Base-by-base conservation (phyloP, 2,888 invertebrate genomes). In the Ichneumoninae sp. region DNA sequence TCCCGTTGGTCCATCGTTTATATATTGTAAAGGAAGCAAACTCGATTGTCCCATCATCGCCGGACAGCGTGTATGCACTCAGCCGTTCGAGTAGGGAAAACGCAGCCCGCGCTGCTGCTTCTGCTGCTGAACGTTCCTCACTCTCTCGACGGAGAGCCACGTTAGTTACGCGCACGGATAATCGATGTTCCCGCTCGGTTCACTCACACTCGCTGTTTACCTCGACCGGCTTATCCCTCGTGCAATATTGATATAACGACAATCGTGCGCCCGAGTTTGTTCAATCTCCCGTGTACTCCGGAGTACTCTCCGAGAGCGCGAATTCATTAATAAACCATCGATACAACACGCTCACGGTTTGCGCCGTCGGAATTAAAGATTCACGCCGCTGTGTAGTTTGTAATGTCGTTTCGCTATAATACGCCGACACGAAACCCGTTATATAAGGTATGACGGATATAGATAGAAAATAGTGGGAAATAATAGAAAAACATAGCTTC, bases 151-250 rank as follows among this genome's bases (percentile, higher is more conserved):
- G 16, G 57, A 63, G 26, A n/a, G 44, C 10, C 40, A 44, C 60
- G 60, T 57, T 22, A 44, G 57, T 57, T 73, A 71, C 54, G 26
- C 4, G 57, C 26, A 60, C 13, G 69, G 77, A 74, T 84, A 84
- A 84, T 84, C 83, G 77, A 84, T 84, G 83, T 57, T 26, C 22
- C 57, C 63, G 54, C 68, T 66, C 74, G 68, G 52, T 73, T 77
- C 71, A 33, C 71, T 71, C 52, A 36, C 71, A 54, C 33, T 36
- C 26, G 22, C 40, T 26, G 7, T 47, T 26, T 65, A 26, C 19
- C 78, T 65, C 81, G 30, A 36, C 68, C 40, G 70, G 74, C 19
- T 40, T 70, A 33, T 19, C 44, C n/a, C 74, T 47, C 68, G 54
- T 30, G 54, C 40, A 68, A 66, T 68, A 76, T 76, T 68, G 54